phyloP scores from a whole-genome alignment of 1,140 invertebrate genomes.

The Pseudomyrmex gracilis region DNA sequence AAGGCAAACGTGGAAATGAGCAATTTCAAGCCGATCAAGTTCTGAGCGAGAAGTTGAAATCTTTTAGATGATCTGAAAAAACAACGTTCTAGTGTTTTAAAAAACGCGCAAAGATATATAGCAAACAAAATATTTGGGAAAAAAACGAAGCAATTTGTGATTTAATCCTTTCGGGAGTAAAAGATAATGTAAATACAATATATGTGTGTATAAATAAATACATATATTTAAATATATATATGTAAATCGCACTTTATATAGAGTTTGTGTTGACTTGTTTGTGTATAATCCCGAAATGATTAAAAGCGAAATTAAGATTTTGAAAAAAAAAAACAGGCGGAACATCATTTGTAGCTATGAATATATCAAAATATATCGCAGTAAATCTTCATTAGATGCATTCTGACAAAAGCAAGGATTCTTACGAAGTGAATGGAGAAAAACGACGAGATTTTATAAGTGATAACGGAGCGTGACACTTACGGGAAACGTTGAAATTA shows the following conservation, averaged over 20 bases:
- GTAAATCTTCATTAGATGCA: constrained; percentile 24
- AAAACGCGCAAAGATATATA: constrained; percentile 5
- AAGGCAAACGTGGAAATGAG: constrained; percentile 21
- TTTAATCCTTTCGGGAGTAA: constrained; percentile 26
- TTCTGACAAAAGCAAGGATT: constrained; percentile 28
- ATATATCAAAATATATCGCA: constrained; percentile 6
- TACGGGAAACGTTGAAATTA: constrained; percentile 89
- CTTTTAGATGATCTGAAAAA: not conserved
- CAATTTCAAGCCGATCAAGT: not conserved
- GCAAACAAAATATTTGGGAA: constrained; percentile 36
- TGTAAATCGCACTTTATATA: too few species aligned
- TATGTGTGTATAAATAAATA: not conserved
- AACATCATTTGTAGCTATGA: constrained; percentile 18
- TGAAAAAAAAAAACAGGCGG: constrained; percentile 20
- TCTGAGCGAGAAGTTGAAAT: constrained; percentile 7
- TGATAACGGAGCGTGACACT: constrained; percentile 80
- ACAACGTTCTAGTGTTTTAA: not conserved
- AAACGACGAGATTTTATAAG: not conserved
- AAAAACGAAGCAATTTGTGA: constrained; percentile 31
- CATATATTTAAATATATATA: not conserved
- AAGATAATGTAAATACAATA: not conserved
- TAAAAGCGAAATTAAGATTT: constrained; percentile 27
- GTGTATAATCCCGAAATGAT: not conserved
- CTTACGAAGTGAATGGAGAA: constrained; percentile 33
- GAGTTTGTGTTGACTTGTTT: too few species aligned